Base-by-base conservation (phyloP, 2,797 vertebrate species). In the Sebastes taczanowskii region DNA sequence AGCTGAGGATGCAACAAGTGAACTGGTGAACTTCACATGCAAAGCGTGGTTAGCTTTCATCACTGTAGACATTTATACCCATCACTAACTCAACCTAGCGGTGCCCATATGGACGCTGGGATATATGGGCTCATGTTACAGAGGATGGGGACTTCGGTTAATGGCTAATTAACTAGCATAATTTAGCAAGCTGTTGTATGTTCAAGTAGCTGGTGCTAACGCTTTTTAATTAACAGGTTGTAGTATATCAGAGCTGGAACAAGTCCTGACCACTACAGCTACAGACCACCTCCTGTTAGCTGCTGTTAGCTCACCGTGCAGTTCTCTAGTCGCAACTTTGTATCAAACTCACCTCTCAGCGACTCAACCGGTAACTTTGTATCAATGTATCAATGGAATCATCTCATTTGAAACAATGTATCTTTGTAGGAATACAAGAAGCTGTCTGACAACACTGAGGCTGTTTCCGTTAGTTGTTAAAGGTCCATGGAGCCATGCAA, bases 341-440 rank as follows among this genome's bases (percentile, higher is more conserved):
- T 38, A 42, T 56, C 30, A 86, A 89, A 94, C 93, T 94, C 88
- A 94, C 90, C 88, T 91, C 84, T 66, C 61, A 32, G 56, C 55
- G 46, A 42, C 38, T 42, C 38, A 14, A 16, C 38, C 38, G 38
- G 38, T 16, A 42, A 42, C 38, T 42, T 42, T 42, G 38, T 42
- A 16, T 42, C 38, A 16, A 14, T 1, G 38, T 16, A 16, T 73
- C 53, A 78, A 18, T 38, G 66, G 16, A 42, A 18, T 18, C 62
- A n/a, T 74, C 32, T 20, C 64, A 68, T 55, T 46, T 38, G 11
- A 66, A n/a, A 30, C 62, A 2, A 55, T 10, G 7, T 22, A 3
- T 7, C 6, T 25, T 5, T 20, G 1, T 55, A 9, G 4, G 56
- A 7, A 49, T 16, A 8, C 29, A 71, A 20, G 0, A 0, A n/a